Conservation (phyloP, 1,140 invertebrate genomes). For the Caligus rogercresseyi region DNA sequence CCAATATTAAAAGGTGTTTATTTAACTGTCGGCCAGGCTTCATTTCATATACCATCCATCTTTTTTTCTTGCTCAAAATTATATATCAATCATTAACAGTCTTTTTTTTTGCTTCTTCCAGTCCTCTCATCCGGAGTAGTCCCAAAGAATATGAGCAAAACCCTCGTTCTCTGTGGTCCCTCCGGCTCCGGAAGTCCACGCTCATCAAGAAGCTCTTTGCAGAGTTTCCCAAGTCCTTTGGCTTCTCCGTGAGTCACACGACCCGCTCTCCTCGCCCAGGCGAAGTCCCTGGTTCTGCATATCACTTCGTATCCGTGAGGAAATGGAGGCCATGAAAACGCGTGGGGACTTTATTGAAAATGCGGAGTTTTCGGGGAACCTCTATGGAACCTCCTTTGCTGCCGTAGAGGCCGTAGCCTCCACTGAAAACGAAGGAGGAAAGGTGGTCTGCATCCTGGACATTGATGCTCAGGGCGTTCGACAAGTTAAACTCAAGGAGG, state of each 20-base stretch:
- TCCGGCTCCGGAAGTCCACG: conserved; percentile 93
- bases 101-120: neutral
- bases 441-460: conserved; percentile 86
- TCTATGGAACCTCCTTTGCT: conserved; percentile 65
- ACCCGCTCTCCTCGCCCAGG: conserved; percentile 40
- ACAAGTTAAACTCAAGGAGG: conserved; percentile 56
- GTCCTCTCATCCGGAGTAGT: neutral
- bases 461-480: conserved; percentile 93
- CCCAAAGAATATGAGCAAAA: conserved; percentile 25
- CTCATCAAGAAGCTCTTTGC: conserved; percentile 62
- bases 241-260: conserved; percentile 85
- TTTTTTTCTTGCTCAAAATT: neutral
- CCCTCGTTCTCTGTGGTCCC: conserved; percentile 79
- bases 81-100: neutral
- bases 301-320: conserved; percentile 66
- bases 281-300: conserved; percentile 83
- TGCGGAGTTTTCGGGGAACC: conserved; percentile 76
- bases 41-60: neutral
- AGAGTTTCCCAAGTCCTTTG: conserved; percentile 69
- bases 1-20: no score
- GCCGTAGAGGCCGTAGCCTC: conserved; percentile 35
- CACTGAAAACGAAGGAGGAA: neutral
- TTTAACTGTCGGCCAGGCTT: no score
- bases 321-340: conserved; percentile 55
- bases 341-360: conserved; percentile 78